Conservation (phyloP, 2,113 vertebrate genomes). For the Petaurus breviceps region DNA sequence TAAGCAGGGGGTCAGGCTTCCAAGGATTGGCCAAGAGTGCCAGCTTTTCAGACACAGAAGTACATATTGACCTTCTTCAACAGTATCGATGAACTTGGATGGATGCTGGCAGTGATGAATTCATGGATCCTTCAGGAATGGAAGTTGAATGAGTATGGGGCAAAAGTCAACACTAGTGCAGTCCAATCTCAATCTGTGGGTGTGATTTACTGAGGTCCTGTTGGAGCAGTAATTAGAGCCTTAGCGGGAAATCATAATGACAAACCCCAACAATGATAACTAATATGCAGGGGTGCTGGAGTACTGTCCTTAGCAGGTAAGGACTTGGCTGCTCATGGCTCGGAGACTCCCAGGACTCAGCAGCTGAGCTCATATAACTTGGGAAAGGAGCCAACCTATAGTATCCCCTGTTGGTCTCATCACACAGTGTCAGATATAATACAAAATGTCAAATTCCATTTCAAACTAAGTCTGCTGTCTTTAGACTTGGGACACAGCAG, state of each 20-base stretch:
- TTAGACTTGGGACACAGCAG: neutral
- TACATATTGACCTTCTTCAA: neutral
- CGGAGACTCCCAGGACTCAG: neutral
- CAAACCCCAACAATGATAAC: neutral
- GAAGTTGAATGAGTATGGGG: neutral
- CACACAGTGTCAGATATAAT: fast-evolving
- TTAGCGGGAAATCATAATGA: neutral
- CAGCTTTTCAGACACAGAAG: neutral
- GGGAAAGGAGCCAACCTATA: fast-evolving
- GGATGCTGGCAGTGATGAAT: neutral
- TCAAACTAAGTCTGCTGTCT: conserved; percentile 1
- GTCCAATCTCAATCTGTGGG: neutral
- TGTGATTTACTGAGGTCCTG: neutral
- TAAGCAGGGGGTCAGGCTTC: neutral
- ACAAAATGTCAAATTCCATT: neutral
- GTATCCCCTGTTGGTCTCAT: fast-evolving
- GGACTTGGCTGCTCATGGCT: neutral
- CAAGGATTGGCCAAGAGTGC: neutral
- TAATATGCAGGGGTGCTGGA: neutral
- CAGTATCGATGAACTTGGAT: neutral
- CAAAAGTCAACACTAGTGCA: neutral
- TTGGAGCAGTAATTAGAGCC: neutral
- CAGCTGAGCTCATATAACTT: neutral
- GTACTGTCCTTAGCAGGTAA: neutral
- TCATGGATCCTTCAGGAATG: neutral